Evolutionary conservation across 2,113 vertebrate species (phyloP), one percentile per base, ranked within the genome.

Genomic region (Elephantulus edwardii): DNA sequence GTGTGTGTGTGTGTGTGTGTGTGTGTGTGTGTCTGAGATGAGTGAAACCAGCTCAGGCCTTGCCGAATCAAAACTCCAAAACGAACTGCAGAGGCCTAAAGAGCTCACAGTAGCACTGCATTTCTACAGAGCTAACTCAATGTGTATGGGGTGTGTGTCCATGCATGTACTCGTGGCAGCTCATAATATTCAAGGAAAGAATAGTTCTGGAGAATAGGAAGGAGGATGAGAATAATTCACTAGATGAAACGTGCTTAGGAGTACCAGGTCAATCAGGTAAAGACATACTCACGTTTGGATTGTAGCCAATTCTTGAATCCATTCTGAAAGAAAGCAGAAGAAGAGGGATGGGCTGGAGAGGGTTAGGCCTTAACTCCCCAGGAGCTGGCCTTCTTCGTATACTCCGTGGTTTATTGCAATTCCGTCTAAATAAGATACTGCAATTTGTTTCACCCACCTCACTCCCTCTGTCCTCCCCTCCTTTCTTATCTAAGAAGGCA

Each of bases 191-290:
- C 64, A 72, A 38, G 86, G 75, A 76, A 71, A 28, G 17, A 26
- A 60, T 28, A 11, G 20, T 35, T 54, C 78, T 6, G 50, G 52
- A 38, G 52, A 58, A 48, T 30, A n/a, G 89, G 82, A 64, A 91
- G 28, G 40, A 56, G 60, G 82, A 28, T 56, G 78, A 46, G 83
- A 38, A 56, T 82, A 64, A 86, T 83, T 92, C 81, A 70, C 76
- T 87, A 93, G 91, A 93, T 91, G 86, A 95, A 70, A 60, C n/a
- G 35, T n/a, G 78, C 84, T 83, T 77, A 71, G 70, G 71, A 87
- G 82, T 12, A 91, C 12, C n/a, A 80, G 84, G 84, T 91, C 70
- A 76, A 90, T 91, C 89, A 95, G 94, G 95, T 96, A 94, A 92
- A 92, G 76, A 76, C 78, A 91, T 75, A 81, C 60, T 72, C 74